A percentile compares a stretch with the other conserved stretches of the same genome.
Conservation (phyloP, 1,140 invertebrate genomes). For the Eumeta japonica region DNA sequence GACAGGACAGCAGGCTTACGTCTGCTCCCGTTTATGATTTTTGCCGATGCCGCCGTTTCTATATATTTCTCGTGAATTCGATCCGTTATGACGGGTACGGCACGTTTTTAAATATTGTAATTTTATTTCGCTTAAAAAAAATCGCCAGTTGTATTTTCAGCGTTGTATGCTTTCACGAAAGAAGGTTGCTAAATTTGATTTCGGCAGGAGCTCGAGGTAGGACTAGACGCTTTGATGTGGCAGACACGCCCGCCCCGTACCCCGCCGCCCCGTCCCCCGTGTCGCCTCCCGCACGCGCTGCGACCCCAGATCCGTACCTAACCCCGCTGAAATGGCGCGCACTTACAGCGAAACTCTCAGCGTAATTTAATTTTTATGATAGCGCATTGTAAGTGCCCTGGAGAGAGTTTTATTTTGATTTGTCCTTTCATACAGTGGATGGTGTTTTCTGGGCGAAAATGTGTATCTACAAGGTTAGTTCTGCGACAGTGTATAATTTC, state of each 20-base stretch:
- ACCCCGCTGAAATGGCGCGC: constrained; percentile 41
- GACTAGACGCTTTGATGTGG: constrained; percentile 47
- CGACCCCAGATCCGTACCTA: constrained; percentile 18
- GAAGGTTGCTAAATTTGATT: constrained; percentile 55
- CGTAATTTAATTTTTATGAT: constrained; percentile 58
- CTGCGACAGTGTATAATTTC: too few species aligned
- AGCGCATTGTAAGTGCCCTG: constrained; percentile 49
- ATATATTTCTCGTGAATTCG: too few species aligned
- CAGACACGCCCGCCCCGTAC: constrained; percentile 19
- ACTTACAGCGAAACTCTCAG: constrained; percentile 49
- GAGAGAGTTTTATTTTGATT: constrained; percentile 42
- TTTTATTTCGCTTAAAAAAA: too few species aligned
- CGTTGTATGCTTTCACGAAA: constrained; percentile 38
- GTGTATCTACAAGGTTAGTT: too few species aligned
- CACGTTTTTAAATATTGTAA: too few species aligned
- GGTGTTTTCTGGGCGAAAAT: too few species aligned
- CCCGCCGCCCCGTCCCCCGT: constrained; percentile 19
- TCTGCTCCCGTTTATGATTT: too few species aligned
- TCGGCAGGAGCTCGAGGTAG: constrained; percentile 33
- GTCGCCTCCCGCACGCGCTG: constrained; percentile 18
- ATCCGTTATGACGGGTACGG: too few species aligned
- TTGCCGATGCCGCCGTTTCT: too few species aligned
- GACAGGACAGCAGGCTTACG: too few species aligned
- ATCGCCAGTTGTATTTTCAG: too few species aligned
- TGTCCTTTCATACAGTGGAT: constrained; percentile 27